Base-by-base conservation (phyloP, 2,113 vertebrate genomes). In the Tapirus terrestris region DNA sequence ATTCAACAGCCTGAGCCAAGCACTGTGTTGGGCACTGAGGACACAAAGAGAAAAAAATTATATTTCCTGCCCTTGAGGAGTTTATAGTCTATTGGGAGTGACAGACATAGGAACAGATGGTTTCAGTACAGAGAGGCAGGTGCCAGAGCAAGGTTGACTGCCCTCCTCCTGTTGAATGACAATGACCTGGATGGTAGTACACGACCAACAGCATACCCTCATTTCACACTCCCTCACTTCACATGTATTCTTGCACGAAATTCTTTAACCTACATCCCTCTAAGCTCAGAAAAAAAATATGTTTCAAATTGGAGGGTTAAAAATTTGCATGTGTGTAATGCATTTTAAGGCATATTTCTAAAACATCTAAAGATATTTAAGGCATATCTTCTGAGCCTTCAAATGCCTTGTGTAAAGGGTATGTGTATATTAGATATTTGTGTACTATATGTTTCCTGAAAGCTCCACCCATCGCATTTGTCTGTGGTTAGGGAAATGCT, bases 1-100 rank as follows among this genome's bases (percentile, higher is more conserved):
- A 43, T 86, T 83, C 76, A 95, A 70, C 51, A 80, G 20, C 11
- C 83, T 39, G 63, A 83, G 25, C 23, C 33, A 63, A 75, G 56
- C 16, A 18, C 53, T 76, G 56, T 77, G 29, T 81, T 85, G 89
- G 72, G n/a, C n/a, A 83, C 63, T 87, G 92, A 75, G 20, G 63
- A 61, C 33, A 79, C 36, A 81, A 77, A 95, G 60, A 86, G 90
- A 96, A 96, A 85, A 67, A n/a, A 83, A 92, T 79, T 95, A 21
- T 67, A 51, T 90, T 89, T 90, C 58, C 48, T 97, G 56, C 56
- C 61, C 33, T 88, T 86, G 56, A 95, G 80, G 68, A 92, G 60
- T 36, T 96, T 88, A 77, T 1, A 82, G 79, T 81, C 72, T 88
- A 8, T 51, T 93, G 68, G 36, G 79, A 89, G 58, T 67, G 51